Base-by-base conservation (phyloP, 1,140 invertebrate species). In the Philopotamus ludificatus region DNA sequence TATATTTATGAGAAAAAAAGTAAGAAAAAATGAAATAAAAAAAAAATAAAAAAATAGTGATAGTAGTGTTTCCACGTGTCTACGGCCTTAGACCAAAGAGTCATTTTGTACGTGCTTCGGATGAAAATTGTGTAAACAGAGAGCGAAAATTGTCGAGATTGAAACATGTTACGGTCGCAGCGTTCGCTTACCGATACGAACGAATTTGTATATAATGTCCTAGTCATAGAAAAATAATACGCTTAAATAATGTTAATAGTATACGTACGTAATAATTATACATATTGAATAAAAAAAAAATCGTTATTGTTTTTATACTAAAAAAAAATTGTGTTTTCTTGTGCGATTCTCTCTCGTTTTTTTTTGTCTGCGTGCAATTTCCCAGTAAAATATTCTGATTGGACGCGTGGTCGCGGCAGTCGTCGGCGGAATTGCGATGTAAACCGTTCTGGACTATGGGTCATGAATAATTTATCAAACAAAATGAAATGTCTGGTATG, bases 171-270 rank as follows among this genome's bases (percentile, higher is more conserved):
- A n/a, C n/a, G n/a, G n/a, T n/a, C n/a, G n/a, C n/a, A n/a, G n/a
- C n/a, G n/a, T n/a, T n/a, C n/a, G n/a, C n/a, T n/a, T n/a, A n/a
- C n/a, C n/a, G n/a, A n/a, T n/a, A n/a, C n/a, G n/a, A n/a, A n/a
- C n/a, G n/a, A 70, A 63, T 70, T 61, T 66, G 66, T 70, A 63
- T 70, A 62, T 66, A 70, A 60, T 66, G 64, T 66, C n/a, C 68
- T 70, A 70, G 68, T 70, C 68, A 70, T 70, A 70, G 68, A 70
- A 66, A 65, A 68, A 70, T 62, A 61, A 70, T 70, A 70, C 68
- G 68, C 68, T 70, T 70, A 70, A 66, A 60, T 66, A 70, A 66
- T 70, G 68, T 66, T 70, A 66, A 70, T 70, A 70, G 64, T 70
- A 70, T 65, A 57, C 61, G 65, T 65, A 64, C 44, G 59, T 63